phyloP scores from a whole-genome alignment of 2,113 vertebrate species.

The Nibea coibor region DNA sequence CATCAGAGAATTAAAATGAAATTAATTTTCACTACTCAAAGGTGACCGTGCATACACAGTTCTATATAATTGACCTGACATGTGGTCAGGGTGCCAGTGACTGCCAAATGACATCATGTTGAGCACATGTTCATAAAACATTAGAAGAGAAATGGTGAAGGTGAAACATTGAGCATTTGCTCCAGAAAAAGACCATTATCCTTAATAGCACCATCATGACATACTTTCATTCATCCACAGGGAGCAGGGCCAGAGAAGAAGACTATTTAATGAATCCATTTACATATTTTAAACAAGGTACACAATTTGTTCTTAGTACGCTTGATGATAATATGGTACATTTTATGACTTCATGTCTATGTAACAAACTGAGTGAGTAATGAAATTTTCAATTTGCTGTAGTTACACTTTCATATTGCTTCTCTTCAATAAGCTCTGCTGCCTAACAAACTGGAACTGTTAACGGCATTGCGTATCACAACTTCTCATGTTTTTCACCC shows the following conservation, averaged over 20 bases:
- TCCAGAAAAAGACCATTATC: slow-evolving; percentile 37
- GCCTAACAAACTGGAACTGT: neutral
- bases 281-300: slow-evolving; percentile 32
- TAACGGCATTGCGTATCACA: too few relatives aligned
- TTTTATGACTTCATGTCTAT: neutral
- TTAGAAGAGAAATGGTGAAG: slow-evolving; percentile 43
- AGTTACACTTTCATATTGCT: neutral
- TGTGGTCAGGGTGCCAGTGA: slow-evolving; percentile 18
- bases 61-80: slow-evolving; percentile 20
- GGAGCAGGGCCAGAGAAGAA: slow-evolving; percentile 7
- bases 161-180: slow-evolving; percentile 52
- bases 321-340: neutral
- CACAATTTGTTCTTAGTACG: neutral
- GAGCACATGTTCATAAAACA: slow-evolving; percentile 56
- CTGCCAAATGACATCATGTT: slow-evolving; percentile 41
- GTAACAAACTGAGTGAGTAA: neutral
- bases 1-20: neutral
- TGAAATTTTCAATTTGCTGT: neutral
- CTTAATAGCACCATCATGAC: slow-evolving; percentile 24
- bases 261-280: slow-evolving; percentile 28
- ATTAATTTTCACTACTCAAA: neutral
- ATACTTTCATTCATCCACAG: slow-evolving; percentile 18
- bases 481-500: too few relatives aligned
- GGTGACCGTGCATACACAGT: neutral
- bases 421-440: neutral